A percentile compares a stretch with the other conserved stretches of the same genome.
Evolutionary conservation across 2,797 vertebrate species (phyloP).

Genomic region (Carduelis carduelis): DNA sequence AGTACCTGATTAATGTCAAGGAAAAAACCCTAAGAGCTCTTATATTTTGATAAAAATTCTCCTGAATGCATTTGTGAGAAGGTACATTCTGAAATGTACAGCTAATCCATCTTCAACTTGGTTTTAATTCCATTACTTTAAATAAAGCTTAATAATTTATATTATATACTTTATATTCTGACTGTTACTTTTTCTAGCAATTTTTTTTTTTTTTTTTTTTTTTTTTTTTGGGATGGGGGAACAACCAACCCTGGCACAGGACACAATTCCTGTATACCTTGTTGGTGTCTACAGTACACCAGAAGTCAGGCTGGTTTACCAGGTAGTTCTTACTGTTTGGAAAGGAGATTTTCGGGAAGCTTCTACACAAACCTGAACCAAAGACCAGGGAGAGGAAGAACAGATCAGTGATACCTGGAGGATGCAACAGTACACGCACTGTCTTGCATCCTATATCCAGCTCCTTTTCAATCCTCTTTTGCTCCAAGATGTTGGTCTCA

Average conservation of each 20-base stretch:
- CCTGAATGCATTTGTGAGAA: slow-evolving; percentile 35
- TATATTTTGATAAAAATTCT: slow-evolving; percentile 41
- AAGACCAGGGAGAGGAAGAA: not conserved
- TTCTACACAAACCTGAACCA: not conserved
- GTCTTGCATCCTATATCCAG: not conserved
- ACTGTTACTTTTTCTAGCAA: not conserved
- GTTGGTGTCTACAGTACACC: not conserved
- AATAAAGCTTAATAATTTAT: not conserved
- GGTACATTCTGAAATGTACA: slow-evolving; percentile 32
- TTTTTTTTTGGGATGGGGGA: not conserved
- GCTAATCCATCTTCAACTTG: slow-evolving; percentile 28
- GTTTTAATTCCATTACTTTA: slow-evolving; percentile 21
- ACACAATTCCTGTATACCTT: not conserved
- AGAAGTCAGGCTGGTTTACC: not conserved
- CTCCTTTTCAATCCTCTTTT: not conserved
- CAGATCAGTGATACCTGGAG: not conserved
- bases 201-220: not conserved
- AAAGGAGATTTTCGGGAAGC: not conserved
- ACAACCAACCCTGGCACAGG: not conserved
- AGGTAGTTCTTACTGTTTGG: not conserved
- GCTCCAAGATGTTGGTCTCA: not conserved
- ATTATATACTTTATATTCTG: not conserved
- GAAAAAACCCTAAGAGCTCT: not conserved
- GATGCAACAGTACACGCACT: not conserved
- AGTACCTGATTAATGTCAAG: slow-evolving; percentile 7